Conservation (phyloP, 2,888 invertebrate species). For the Oxyteleia sp. region DNA sequence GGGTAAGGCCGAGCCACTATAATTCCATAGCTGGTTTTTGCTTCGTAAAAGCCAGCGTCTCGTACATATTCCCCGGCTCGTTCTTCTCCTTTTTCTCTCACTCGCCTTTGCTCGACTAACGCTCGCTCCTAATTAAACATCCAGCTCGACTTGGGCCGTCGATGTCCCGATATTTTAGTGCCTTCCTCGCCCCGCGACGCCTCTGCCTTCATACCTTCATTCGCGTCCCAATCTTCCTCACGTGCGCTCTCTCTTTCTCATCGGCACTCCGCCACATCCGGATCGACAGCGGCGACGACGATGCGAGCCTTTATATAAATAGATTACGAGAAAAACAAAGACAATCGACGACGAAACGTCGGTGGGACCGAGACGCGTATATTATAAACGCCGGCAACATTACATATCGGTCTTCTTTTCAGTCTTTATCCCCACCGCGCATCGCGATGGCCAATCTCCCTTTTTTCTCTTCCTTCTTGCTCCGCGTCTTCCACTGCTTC, state of each 20-base stretch:
- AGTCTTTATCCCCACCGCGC: slow-evolving; percentile 52
- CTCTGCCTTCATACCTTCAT: slow-evolving; percentile 52
- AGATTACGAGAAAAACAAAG: slow-evolving; percentile 75
- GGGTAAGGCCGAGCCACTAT: slow-evolving; percentile 76
- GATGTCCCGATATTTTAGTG: slow-evolving; percentile 87
- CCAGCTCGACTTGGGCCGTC: slow-evolving; percentile 85
- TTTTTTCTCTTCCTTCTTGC: slow-evolving; percentile 64
- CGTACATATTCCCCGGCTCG: slow-evolving; percentile 68
- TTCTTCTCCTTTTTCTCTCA: slow-evolving; percentile 71
- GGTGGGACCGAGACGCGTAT: slow-evolving; percentile 67
- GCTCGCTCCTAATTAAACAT: slow-evolving; percentile 87
- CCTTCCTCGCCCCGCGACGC: slow-evolving; percentile 74
- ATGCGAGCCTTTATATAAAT: slow-evolving; percentile 74
- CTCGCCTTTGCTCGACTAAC: slow-evolving; percentile 78
- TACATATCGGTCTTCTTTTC: slow-evolving; percentile 64
- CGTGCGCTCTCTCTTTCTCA: slow-evolving; percentile 75
- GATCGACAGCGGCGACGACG: slow-evolving; percentile 72
- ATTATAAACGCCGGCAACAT: slow-evolving; percentile 70
- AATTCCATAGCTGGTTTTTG: slow-evolving; percentile 76
- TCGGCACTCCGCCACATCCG: slow-evolving; percentile 70
- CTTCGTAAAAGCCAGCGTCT: slow-evolving; percentile 67
- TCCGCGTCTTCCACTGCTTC: slow-evolving; percentile 55
- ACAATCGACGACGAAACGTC: slow-evolving; percentile 71
- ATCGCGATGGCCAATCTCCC: slow-evolving; percentile 69
- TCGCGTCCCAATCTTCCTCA: slow-evolving; percentile 76